Evolutionary conservation across 2,888 invertebrate species (phyloP).

Genomic region (Nomada ruficornis): DNA sequence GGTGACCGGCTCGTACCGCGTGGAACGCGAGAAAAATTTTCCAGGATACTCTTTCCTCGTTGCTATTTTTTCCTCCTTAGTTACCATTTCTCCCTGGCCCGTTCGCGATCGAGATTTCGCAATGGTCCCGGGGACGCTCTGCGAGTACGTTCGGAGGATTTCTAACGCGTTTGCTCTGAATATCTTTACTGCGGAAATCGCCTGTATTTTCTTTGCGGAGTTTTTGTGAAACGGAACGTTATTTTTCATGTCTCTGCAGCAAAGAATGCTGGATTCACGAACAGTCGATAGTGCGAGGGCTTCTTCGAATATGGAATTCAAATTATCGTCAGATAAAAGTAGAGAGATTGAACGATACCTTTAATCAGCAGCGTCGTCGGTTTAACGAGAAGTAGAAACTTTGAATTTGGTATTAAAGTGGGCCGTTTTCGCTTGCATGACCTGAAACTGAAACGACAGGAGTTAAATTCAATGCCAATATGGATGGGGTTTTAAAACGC

Average conservation of each 20-base stretch:
- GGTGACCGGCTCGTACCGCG: constrained; percentile 20
- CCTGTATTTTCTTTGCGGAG: too few species aligned
- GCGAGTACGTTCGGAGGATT: background rate
- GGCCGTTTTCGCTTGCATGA: constrained; percentile 41
- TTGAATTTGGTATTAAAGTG: constrained; percentile 38
- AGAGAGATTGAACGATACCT: constrained; percentile 7
- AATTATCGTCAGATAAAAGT: background rate
- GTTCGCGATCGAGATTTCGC: constrained; percentile 2
- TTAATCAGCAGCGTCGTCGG: constrained; percentile 1
- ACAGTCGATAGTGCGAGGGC: too few species aligned
- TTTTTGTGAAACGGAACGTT: too few species aligned
- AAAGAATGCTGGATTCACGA: too few species aligned
- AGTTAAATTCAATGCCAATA: constrained; percentile 12
- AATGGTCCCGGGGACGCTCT: background rate
- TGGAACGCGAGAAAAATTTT: constrained; percentile 47
- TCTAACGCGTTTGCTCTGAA: background rate
- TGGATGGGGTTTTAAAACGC: background rate
- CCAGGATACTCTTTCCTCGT: constrained; percentile 18
- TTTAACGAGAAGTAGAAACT: constrained; percentile 22
- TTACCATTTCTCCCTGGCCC: background rate
- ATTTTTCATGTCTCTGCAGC: too few species aligned
- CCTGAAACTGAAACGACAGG: constrained; percentile 29
- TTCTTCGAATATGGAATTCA: too few species aligned
- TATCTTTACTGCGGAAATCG: too few species aligned
- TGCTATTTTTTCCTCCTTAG: background rate